Base-by-base conservation (phyloP, 1,140 invertebrate species). In the Capitella teleta region DNA sequence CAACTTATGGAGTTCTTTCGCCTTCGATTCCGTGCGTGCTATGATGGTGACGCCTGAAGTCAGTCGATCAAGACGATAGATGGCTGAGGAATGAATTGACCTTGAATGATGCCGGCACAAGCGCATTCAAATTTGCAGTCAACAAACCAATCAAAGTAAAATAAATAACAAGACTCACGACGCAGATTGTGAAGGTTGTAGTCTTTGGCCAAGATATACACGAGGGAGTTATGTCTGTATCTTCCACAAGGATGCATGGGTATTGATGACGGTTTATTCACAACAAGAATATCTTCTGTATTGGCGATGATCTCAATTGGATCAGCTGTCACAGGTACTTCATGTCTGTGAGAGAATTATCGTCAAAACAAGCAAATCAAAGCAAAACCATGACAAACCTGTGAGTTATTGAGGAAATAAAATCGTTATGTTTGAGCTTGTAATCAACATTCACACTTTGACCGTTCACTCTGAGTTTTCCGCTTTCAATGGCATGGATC, bases 251-350 rank as follows among this genome's bases (percentile, higher is more conserved):
- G 92, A 74, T 98, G 93, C 42, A 94, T 91, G 74, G 96, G 96
- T 77, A 98, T 93, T 73, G 94, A 98, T 68, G 93, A 86, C 63
- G 96, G 95, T 82, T 99, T 99, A 81, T 99, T 93, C 70, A 99
- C 86, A 71, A 98, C 95, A 74, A 98, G 82, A 77, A 97, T 80
- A 78, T 98, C 89, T 74, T 95, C 87, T 79, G 90, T 89, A 79
- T 95, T 89, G 78, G 89, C 84, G 70, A 98, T 84, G 74, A 99
- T 85, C 74, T 86, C 85, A 77, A 97, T 87, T 67, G 84, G 83
- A 77, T 87, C 82, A 74, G 83, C 86, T 73, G 87, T 86, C 73
- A 95, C 90, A 67, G 91, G 90, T 75, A 93, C 87, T 82, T 97
- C 92, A 81, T 96, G 92, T 83, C 92, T 94, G 82, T n/a, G n/a